Percentiles rank a stretch among this genome's conserved stretches.
These are phyloP conservation scores for Phaetusa simplex DNA, from an alignment of 2,113 vertebrate species.

Conservation along the genomic window DNA sequence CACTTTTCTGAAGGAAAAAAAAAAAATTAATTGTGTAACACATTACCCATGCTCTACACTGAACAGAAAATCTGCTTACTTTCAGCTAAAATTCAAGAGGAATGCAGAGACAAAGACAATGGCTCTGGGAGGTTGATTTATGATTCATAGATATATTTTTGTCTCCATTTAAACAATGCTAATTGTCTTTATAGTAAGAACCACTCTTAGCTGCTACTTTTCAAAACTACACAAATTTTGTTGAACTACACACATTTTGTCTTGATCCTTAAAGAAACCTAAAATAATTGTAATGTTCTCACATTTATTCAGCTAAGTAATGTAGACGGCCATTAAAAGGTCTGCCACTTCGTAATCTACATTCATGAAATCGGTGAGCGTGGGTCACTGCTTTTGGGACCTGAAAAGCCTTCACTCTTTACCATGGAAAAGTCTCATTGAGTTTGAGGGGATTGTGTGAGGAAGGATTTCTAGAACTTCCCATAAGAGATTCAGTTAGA, in stretches of 20 bases:
- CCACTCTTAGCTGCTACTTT: background rate
- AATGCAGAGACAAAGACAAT: background rate
- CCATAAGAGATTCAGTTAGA: background rate
- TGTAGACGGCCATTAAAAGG: background rate
- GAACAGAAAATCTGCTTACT: background rate
- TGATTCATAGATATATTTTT: background rate
- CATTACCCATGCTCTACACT: too few species aligned
- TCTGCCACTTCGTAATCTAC: background rate
- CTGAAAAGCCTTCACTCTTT: background rate
- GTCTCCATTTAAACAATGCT: background rate
- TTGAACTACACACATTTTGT: background rate
- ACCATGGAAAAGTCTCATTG: background rate
- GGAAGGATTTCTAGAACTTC: background rate
- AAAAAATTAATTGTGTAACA: background rate
- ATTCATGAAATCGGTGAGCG: background rate
- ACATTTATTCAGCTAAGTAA: background rate
- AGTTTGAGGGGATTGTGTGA: background rate
- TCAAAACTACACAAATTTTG: background rate
- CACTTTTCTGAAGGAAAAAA: constrained; percentile 66
- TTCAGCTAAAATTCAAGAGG: background rate
- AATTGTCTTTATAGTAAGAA: background rate
- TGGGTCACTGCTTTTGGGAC: background rate
- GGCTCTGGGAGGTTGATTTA: background rate
- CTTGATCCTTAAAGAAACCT: background rate
- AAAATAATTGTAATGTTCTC: background rate